Evolutionary conservation across 2,113 vertebrate species (phyloP), one percentile per base, ranked within the genome.

Genomic region (Riparia riparia): DNA sequence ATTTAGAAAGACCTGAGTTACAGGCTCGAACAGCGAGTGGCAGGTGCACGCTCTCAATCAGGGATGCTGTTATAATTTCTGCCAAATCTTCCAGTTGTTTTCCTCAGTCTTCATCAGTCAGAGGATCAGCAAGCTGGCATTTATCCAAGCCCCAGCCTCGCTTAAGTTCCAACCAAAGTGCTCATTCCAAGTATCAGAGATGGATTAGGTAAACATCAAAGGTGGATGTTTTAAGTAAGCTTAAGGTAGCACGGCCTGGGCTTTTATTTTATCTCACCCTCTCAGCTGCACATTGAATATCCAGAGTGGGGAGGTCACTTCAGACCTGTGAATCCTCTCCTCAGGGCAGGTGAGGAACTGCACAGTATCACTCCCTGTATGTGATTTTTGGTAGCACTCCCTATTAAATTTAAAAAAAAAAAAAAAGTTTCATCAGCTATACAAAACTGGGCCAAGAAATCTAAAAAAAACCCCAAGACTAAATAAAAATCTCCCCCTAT

Each of bases 61-160:
- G 57, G 45, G 69, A 89, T 56, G 45, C 86, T 89, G 83, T 76
- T 58, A 31, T 34, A 42, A 93, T 89, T 93, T 64, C 91, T 95
- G 94, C 89, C 81, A 96, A 73, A 90, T 34, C 82, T 95, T 95
- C 89, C 90, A 85, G 81, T 88, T 95, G 94, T 83, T 97, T 95
- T 90, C 78, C 53, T 90, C 76, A n/a, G 66, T 58, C 74, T 93
- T 93, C 89, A 82, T 94, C 93, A 94, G 86, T 54, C 17, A 89
- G 70, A 94, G 79, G 82, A 95, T 83, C 82, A 78, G 73, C 31
- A 45, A 57, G 7, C 1, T 96, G 96, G 80, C 86, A 41, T 71
- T 94, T 89, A 60, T 83, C 85, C 94, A 95, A 93, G 31, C 44
- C 41, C 45, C 79, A 93, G 60, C 53, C 51, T 83, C 16, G 8